These are phyloP conservation scores for Diaprepes abbreviatus DNA, from an alignment of 2,888 invertebrate genomes.

Conservation along the genomic window DNA sequence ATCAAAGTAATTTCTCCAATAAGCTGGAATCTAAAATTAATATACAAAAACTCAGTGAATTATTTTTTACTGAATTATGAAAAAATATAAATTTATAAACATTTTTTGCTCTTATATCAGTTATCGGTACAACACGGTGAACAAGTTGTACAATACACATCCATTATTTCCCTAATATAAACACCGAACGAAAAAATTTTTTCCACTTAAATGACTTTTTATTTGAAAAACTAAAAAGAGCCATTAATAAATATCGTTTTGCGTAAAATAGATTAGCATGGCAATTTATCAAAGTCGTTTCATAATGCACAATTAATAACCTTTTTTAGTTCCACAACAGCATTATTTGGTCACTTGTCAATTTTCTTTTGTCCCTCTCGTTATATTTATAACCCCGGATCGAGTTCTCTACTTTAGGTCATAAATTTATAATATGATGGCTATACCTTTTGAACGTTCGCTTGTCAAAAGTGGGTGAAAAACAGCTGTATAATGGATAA, in stretches of 20 bases:
- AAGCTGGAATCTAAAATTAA: too few species aligned
- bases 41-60: too few species aligned
- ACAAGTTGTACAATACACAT: not conserved
- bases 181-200: not conserved
- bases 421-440: constrained; percentile 29
- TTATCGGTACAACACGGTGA: not conserved
- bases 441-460: not conserved
- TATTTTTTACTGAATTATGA: too few species aligned
- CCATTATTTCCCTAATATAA: constrained; percentile 3
- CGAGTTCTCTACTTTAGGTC: constrained; percentile 21
- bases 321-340: constrained; percentile 42
- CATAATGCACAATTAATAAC: constrained; percentile 46
- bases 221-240: constrained; percentile 24
- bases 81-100: too few species aligned
- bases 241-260: constrained; percentile 41
- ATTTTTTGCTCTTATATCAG: too few species aligned
- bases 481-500: constrained; percentile 1
- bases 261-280: constrained; percentile 35
- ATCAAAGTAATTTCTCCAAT: too few species aligned
- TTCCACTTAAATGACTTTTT: constrained; percentile 1
- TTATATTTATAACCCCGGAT: constrained; percentile 41
- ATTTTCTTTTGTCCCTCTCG: constrained; percentile 38
- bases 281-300: constrained; percentile 45
- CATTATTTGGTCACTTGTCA: constrained; percentile 49
- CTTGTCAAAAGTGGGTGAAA: not conserved